phyloP scores from a whole-genome alignment of 2,888 invertebrate species.

The Hirtodrosophila confusa region DNA sequence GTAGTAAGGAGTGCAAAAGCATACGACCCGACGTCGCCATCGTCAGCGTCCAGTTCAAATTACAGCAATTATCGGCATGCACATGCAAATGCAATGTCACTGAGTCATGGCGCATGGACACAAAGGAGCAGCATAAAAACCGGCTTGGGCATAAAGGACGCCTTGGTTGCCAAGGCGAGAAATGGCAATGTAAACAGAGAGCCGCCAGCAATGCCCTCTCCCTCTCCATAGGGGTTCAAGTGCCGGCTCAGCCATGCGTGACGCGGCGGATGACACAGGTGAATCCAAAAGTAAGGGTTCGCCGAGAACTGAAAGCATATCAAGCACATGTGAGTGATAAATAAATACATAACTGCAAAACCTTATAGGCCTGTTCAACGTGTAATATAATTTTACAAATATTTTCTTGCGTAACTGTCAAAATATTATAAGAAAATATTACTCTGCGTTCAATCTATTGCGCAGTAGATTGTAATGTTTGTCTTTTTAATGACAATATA shows the following conservation, averaged over 20 bases:
- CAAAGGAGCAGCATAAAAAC: conserved; percentile 37
- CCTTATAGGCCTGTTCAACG: too few species aligned
- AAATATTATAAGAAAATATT: too few species aligned
- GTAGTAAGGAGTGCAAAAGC: conserved; percentile 16
- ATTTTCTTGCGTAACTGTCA: too few species aligned
- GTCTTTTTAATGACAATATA: too few species aligned
- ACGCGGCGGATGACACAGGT: conserved; percentile 45
- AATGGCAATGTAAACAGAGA: conserved; percentile 76
- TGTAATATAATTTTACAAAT: too few species aligned
- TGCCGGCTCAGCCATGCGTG: conserved; percentile 54
- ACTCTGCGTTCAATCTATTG: too few species aligned
- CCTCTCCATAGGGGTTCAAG: conserved; percentile 30
- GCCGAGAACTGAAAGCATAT: conserved; percentile 20
- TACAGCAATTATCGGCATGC: conserved; percentile 74
- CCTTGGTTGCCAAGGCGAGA: conserved; percentile 62
- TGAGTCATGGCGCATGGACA: conserved; percentile 60
- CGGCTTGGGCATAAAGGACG: conserved; percentile 63
- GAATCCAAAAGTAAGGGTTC: conserved; percentile 43
- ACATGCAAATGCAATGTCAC: conserved; percentile 78
- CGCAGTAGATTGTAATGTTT: too few species aligned
- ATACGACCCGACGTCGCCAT: conserved; percentile 15
- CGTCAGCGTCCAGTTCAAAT: conserved; percentile 67
- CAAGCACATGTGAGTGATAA: not conserved
- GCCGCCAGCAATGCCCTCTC: conserved; percentile 18
- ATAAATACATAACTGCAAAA: too few species aligned